A percentile compares a stretch with the other conserved stretches of the same genome.
Evolutionary conservation across 2,888 invertebrate genomes (phyloP).

Genomic region (Ochropleura leucogaster): DNA sequence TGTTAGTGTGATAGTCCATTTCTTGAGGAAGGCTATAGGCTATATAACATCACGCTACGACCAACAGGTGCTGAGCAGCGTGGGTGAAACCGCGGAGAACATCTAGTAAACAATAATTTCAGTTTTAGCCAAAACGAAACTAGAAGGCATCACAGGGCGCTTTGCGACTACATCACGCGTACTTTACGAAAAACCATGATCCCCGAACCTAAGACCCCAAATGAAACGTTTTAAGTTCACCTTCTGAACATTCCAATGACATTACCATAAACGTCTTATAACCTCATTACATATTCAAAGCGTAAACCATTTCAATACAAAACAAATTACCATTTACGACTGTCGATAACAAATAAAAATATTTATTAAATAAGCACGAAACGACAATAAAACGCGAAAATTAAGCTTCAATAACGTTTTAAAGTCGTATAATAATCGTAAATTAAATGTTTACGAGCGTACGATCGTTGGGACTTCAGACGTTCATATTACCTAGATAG

Average conservation of each 20-base stretch:
- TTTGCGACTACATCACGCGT: neutral
- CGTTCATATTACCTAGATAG: constrained; percentile 73
- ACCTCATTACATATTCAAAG: constrained; percentile 61
- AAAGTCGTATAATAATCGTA: constrained; percentile 81
- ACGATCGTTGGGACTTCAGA: constrained; percentile 71
- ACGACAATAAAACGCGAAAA: constrained; percentile 81
- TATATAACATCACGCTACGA: too few species aligned
- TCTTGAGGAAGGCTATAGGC: too few species aligned
- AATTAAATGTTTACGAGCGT: constrained; percentile 73
- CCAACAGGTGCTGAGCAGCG: too few species aligned
- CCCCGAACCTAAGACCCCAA: neutral
- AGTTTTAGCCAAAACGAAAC: neutral
- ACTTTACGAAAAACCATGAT: neutral
- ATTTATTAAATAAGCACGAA: constrained; percentile 82
- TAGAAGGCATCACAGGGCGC: neutral
- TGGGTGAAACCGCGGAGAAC: too few species aligned
- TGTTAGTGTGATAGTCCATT: too few species aligned
- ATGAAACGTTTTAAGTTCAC: neutral
- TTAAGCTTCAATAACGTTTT: constrained; percentile 81
- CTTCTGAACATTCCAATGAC: constrained; percentile 22
- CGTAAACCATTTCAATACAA: constrained; percentile 68
- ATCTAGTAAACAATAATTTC: neutral
- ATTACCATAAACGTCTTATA: constrained; percentile 37
- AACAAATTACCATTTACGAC: constrained; percentile 76
- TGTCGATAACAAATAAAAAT: constrained; percentile 65